Evolutionary conservation across 2,113 vertebrate genomes (phyloP).

Genomic region (Daubentonia madagascariensis): DNA sequence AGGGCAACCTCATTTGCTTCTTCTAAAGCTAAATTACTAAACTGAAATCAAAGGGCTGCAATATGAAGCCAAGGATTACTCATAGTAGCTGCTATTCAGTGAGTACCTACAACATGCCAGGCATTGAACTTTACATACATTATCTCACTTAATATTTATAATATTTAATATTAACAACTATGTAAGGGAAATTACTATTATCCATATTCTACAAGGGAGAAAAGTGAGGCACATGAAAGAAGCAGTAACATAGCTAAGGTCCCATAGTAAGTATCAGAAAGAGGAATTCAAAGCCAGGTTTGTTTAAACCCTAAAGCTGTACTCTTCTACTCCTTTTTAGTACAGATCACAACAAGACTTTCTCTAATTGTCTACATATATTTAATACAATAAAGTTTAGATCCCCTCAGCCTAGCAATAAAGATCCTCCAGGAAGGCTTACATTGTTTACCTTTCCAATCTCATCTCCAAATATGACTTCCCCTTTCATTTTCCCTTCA

Average conservation of each 20-base stretch:
- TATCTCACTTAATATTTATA: slow-evolving; percentile 12
- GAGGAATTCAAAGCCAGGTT: slow-evolving; percentile 13
- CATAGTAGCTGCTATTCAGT: neutral
- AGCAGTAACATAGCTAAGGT: neutral
- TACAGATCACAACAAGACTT: neutral
- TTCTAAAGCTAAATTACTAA: slow-evolving; percentile 8
- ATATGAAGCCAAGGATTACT: neutral
- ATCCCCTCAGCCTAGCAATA: neutral
- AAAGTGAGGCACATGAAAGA: slow-evolving; percentile 6
- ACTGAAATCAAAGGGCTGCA: slow-evolving; percentile 15
- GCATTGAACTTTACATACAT: slow-evolving; percentile 2
- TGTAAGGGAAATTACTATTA: slow-evolving; percentile 3
- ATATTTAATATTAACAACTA: slow-evolving; percentile 28
- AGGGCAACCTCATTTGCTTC: neutral
- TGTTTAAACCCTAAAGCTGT: slow-evolving; percentile 7
- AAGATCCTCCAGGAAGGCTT: neutral
- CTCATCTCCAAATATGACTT: slow-evolving; percentile 33
- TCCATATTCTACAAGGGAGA: neutral
- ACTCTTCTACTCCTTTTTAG: neutral
- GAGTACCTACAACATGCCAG: neutral
- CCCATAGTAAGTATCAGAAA: neutral
- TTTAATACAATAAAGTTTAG: neutral
- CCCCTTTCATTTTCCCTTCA: slow-evolving; percentile 16
- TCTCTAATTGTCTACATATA: neutral
- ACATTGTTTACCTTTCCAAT: slow-evolving; percentile 26